Evolutionary conservation across 92 coral and sea anemone species (phyloP).

Genomic region (Galaxea fascicularis): DNA sequence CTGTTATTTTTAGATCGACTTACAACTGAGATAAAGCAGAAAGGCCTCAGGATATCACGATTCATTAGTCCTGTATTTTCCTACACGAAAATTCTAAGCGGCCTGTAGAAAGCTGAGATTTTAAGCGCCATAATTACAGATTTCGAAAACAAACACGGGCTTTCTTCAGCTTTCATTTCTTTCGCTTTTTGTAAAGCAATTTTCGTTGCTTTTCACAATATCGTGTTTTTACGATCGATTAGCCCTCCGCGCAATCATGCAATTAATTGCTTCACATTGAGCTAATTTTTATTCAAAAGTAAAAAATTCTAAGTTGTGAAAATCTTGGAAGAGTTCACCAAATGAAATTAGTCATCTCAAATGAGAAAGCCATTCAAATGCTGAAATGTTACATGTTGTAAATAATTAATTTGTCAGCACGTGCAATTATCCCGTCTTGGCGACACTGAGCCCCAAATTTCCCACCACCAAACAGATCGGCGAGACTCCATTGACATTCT

Average conservation of each 20-base stretch:
- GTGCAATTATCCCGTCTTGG: slow-evolving; percentile 70
- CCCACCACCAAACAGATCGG: slow-evolving; percentile 9
- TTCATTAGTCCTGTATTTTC: neutral
- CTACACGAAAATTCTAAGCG: slow-evolving; percentile 32
- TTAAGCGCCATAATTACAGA: neutral
- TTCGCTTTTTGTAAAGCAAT: slow-evolving; percentile 5
- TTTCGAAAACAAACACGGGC: neutral
- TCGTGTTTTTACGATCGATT: neutral
- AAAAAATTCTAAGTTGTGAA: neutral
- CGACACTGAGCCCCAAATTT: slow-evolving; percentile 7
- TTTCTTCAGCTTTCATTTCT: neutral
- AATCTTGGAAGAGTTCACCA: neutral
- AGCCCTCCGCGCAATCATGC: slow-evolving; percentile 38
- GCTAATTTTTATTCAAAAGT: slow-evolving; percentile 12
- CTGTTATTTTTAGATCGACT: slow-evolving; percentile 49
- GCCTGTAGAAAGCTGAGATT: slow-evolving; percentile 10
- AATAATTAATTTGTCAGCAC: slow-evolving; percentile 87
- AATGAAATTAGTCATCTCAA: slow-evolving; percentile 58
- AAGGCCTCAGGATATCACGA: slow-evolving; percentile 49
- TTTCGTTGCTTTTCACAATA: neutral
- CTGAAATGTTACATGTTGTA: slow-evolving; percentile 65
- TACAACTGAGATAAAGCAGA: slow-evolving; percentile 18
- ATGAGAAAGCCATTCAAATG: slow-evolving; percentile 77
- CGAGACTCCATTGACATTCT: slow-evolving; percentile 7
- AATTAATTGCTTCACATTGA: slow-evolving; percentile 33